These are phyloP conservation scores for Melolontha melolontha DNA, from an alignment of 2,888 invertebrate genomes.

Conservation along the genomic window DNA sequence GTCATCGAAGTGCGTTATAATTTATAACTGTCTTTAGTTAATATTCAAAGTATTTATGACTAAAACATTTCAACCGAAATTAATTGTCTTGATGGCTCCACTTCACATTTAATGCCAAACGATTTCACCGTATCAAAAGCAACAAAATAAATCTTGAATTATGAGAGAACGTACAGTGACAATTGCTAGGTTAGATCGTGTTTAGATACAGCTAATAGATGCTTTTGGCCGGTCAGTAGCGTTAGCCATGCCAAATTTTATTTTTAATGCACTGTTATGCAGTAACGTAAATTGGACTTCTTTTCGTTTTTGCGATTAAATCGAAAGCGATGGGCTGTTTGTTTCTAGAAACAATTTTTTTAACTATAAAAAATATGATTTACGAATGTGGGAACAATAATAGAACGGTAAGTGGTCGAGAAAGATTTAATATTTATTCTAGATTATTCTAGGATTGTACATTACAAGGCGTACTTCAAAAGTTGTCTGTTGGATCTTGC, in stretches of 20 bases:
- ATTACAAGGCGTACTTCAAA: too few relatives aligned
- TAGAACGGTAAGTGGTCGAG: too few relatives aligned
- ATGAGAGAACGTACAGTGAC: not conserved
- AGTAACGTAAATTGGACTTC: not conserved
- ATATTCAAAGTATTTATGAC: conserved; percentile 19
- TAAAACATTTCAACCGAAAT: conserved; percentile 10
- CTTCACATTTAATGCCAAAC: conserved; percentile 21
- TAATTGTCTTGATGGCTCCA: conserved; percentile 10
- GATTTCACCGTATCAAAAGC: conserved; percentile 13
- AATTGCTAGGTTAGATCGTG: not conserved
- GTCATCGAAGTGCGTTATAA: conserved; percentile 21
- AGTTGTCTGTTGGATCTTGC: too few relatives aligned
- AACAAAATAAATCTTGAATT: conserved; percentile 16
- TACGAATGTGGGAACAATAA: too few relatives aligned
- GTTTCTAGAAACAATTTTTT: too few relatives aligned
- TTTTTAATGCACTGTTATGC: conserved; percentile 35
- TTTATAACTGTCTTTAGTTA: conserved; percentile 11
- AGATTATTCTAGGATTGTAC: too few relatives aligned
- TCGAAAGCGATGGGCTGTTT: too few relatives aligned
- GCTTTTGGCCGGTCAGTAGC: not conserved
- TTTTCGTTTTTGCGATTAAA: too few relatives aligned
- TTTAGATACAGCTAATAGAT: not conserved
- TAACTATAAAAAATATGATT: too few relatives aligned
- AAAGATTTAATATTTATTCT: too few relatives aligned
- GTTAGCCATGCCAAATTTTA: conserved; percentile 25